phyloP scores from a whole-genome alignment of 2,888 invertebrate species.

The Drosophila parthenogenetica region DNA sequence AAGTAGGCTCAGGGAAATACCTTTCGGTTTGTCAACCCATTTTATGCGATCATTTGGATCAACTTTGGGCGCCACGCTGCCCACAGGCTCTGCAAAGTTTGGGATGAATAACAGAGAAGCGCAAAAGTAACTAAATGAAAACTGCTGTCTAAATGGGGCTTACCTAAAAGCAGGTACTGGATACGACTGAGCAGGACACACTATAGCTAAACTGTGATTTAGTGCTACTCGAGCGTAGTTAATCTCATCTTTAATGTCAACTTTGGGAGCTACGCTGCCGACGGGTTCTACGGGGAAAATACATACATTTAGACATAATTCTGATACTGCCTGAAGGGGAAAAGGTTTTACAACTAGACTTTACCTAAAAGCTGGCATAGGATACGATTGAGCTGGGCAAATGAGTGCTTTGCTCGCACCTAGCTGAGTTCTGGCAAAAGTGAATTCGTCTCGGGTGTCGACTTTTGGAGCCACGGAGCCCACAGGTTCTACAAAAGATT shows the following conservation, averaged over 20 bases:
- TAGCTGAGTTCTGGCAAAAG: conserved; percentile 76
- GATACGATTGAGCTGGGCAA: conserved; percentile 88
- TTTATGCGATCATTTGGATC: conserved; percentile 88
- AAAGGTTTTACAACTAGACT: not conserved
- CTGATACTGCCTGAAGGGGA: not conserved
- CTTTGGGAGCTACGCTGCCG: conserved; percentile 87
- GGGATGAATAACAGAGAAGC: not conserved
- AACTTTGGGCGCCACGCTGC: conserved; percentile 89
- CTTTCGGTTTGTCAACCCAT: conserved; percentile 86
- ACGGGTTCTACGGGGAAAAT: conserved; percentile 84
- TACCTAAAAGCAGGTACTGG: conserved; percentile 67
- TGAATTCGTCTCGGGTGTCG: conserved; percentile 88
- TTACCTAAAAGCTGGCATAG: conserved; percentile 82
- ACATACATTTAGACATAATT: not conserved
- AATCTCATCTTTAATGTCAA: conserved; percentile 89
- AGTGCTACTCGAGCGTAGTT: conserved; percentile 86
- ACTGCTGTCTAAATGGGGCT: conserved; percentile 45
- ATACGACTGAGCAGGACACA: conserved; percentile 88
- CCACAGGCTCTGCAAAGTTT: conserved; percentile 87
- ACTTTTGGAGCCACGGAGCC: conserved; percentile 88
- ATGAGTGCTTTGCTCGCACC: conserved; percentile 86
- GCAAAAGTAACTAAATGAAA: not conserved
- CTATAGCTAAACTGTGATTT: conserved; percentile 87
- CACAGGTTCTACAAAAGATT: conserved; percentile 84
- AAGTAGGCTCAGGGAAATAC: conserved; percentile 87